These are phyloP conservation scores for Haliclona indistincta DNA, from an alignment of 37 sponge, comb jelly and placozoan genomes.

Conservation along the genomic window DNA sequence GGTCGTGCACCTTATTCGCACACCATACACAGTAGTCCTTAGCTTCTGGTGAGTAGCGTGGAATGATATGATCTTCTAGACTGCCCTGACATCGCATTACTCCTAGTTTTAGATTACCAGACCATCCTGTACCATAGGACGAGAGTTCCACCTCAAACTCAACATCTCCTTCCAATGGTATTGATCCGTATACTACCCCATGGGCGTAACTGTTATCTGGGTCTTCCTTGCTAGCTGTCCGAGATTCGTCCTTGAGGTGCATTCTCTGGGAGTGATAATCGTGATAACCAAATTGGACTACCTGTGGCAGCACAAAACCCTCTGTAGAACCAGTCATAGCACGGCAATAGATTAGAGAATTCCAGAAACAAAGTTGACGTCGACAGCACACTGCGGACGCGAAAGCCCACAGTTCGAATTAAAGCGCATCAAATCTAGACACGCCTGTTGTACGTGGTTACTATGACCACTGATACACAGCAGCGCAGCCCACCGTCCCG, in stretches of 20 bases:
- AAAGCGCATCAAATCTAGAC: no score
- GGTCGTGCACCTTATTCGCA: slow-evolving; percentile 67
- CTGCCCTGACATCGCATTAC: slow-evolving; percentile 43
- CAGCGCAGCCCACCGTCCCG: not conserved
- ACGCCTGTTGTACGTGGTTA: no score
- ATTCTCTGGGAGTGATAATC: not conserved
- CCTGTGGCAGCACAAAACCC: slow-evolving; percentile 18
- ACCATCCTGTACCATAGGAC: slow-evolving; percentile 78
- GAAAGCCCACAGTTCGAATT: no score
- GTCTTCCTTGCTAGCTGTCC: slow-evolving; percentile 56
- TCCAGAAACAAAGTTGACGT: no score
- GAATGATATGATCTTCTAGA: slow-evolving; percentile 25
- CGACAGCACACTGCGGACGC: no score
- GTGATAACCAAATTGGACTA: slow-evolving; percentile 51
- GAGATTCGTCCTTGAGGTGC: slow-evolving; percentile 31
- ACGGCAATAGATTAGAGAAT: no score
- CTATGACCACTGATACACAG: not conserved
- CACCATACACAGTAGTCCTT: slow-evolving; percentile 81
- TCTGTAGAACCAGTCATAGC: not conserved
- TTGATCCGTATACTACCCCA: slow-evolving; percentile 68
- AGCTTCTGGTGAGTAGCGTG: slow-evolving; percentile 83
- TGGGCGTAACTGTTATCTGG: slow-evolving; percentile 67
- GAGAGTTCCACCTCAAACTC: slow-evolving; percentile 78
- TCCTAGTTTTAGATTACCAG: slow-evolving; percentile 86
- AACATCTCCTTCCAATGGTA: slow-evolving; percentile 55